Conservation (phyloP, 2,797 vertebrate genomes). For the Uromys caudimaculatus region DNA sequence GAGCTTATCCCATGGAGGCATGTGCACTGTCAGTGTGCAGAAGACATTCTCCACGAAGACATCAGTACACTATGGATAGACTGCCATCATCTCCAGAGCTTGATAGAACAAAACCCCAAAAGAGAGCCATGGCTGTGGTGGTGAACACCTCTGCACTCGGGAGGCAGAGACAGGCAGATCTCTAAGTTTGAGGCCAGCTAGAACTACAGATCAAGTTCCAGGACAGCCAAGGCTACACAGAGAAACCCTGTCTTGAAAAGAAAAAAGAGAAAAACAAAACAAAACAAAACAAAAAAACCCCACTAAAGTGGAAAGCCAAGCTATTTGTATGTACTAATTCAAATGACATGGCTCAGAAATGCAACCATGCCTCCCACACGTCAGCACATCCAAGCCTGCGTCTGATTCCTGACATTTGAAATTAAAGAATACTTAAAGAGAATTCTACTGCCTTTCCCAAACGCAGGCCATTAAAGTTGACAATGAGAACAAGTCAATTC, state of each 20-base stretch:
- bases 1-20: not conserved
- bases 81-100: not conserved
- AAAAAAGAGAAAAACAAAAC: too few relatives aligned
- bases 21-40: not conserved
- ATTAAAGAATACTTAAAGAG: constrained; percentile 3
- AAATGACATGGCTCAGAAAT: not conserved
- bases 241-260: not conserved
- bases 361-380: not conserved
- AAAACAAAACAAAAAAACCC: not conserved
- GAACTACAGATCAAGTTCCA: not conserved
- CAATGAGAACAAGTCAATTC: not conserved
- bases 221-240: not conserved
- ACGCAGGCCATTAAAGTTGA: not conserved
- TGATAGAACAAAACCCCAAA: not conserved
- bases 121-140: not conserved
- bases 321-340: not conserved
- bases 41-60: not conserved
- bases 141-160: not conserved
- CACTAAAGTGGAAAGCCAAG: not conserved
- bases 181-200: not conserved
- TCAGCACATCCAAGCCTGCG: not conserved
- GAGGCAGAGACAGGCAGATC: not conserved
- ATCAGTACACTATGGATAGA: not conserved
- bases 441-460: constrained; percentile 43
- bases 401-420: not conserved